Conservation (phyloP, 2,888 invertebrate genomes). For the Spilosoma lubricipeda region DNA sequence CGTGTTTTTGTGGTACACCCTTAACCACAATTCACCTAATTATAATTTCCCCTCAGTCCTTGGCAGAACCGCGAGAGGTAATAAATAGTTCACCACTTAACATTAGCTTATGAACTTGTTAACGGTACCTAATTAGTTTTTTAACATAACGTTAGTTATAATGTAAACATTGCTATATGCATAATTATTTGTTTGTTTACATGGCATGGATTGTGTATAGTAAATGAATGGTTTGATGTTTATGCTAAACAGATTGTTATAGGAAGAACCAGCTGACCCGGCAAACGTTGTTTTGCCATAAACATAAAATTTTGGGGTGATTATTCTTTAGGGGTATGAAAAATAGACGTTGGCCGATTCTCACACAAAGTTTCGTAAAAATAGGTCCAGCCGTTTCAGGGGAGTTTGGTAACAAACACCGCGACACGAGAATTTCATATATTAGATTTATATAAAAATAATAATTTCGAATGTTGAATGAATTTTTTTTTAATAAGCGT, state of each 20-base stretch:
- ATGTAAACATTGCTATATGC: background rate
- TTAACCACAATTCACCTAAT: background rate
- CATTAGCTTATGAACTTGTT: constrained; percentile 6
- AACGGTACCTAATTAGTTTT: background rate
- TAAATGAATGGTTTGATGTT: background rate
- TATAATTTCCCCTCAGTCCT: background rate
- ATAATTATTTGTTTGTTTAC: background rate
- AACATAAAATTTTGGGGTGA: too few species aligned
- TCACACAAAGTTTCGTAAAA: too few species aligned
- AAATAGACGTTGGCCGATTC: too few species aligned
- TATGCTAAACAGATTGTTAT: background rate
- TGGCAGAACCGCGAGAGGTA: background rate
- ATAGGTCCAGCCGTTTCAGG: too few species aligned
- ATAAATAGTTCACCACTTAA: constrained; percentile 4
- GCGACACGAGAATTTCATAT: too few species aligned
- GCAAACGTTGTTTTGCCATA: too few species aligned
- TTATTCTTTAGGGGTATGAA: too few species aligned
- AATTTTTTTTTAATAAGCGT: too few species aligned
- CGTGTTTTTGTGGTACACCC: background rate
- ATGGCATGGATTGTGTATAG: background rate
- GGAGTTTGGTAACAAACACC: too few species aligned
- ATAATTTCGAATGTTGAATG: too few species aligned
- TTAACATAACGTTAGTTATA: background rate
- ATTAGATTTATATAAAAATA: too few species aligned
- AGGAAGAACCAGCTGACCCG: too few species aligned